Conservation (phyloP, 2,113 vertebrate genomes). For the Orthochromis malagaraziensis region DNA sequence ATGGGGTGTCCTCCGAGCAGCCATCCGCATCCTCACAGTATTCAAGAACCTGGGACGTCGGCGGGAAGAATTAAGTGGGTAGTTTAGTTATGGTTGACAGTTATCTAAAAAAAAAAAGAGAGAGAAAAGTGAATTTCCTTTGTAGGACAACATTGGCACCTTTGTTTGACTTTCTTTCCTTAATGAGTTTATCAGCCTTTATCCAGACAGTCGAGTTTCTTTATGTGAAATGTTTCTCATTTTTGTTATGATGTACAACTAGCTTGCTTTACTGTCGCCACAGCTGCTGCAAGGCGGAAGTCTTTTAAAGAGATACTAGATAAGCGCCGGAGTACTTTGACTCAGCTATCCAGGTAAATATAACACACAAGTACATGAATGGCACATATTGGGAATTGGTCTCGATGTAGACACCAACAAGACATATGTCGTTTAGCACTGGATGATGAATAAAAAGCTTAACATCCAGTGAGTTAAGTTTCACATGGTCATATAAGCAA, state of each 20-base stretch:
- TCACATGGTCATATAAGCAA: neutral
- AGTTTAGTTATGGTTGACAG: neutral
- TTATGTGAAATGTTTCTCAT: neutral
- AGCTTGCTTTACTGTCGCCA: neutral
- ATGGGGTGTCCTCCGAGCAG: conserved; percentile 87
- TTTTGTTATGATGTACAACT: neutral
- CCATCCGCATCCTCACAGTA: conserved; percentile 77
- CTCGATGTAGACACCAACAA: neutral
- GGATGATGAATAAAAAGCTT: neutral
- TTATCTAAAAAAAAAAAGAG: neutral
- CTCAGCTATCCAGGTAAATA: conserved; percentile 79
- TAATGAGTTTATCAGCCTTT: neutral
- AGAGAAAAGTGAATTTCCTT: neutral
- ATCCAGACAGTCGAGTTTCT: neutral
- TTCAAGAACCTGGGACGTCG: conserved; percentile 74
- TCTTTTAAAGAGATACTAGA: conserved; percentile 65
- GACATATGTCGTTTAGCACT: neutral
- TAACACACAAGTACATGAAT: neutral
- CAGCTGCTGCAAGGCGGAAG: conserved; percentile 61
- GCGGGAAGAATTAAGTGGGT: conserved; percentile 51
- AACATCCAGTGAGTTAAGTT: too few relatives aligned
- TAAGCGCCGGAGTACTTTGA: conserved; percentile 23
- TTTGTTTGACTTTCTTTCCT: neutral
- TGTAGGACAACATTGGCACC: neutral
- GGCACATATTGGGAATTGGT: neutral